Conservation (phyloP, 2,113 vertebrate genomes). For the Platichthys flesus region DNA sequence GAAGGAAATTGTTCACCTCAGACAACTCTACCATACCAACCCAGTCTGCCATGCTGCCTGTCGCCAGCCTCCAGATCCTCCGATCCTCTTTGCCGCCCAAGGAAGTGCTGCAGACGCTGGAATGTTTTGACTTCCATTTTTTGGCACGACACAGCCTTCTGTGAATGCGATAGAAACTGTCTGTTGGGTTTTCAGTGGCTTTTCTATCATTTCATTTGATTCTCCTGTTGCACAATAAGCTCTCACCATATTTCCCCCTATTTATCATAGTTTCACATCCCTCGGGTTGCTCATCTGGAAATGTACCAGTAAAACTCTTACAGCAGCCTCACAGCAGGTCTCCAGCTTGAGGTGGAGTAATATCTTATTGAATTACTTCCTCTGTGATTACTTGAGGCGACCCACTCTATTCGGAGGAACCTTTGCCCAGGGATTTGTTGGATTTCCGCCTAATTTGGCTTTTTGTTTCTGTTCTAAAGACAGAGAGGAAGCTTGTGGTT, state of each 20-base stretch:
- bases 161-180: too few species aligned
- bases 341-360: conserved; percentile 12
- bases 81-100: too few species aligned
- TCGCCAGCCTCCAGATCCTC: too few species aligned
- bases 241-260: conserved; percentile 8
- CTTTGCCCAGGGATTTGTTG: conserved; percentile 38
- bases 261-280: conserved; percentile 16
- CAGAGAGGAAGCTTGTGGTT: conserved; percentile 49
- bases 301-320: conserved; percentile 24
- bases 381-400: conserved; percentile 28
- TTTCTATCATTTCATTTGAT: neutral
- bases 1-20: too few species aligned
- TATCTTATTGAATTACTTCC: conserved; percentile 39
- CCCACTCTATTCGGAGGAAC: conserved; percentile 35
- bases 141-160: too few species aligned
- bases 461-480: conserved; percentile 56
- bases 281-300: neutral
- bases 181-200: neutral
- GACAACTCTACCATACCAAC: too few species aligned
- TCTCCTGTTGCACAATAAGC: neutral
- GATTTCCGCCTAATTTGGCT: conserved; percentile 47
- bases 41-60: too few species aligned
- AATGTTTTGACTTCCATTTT: too few species aligned
- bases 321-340: conserved; percentile 18
- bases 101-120: too few species aligned